A percentile compares a stretch with the other conserved stretches of the same genome.
Conservation (phyloP, 2,888 invertebrate genomes). For the Biston stratarius region DNA sequence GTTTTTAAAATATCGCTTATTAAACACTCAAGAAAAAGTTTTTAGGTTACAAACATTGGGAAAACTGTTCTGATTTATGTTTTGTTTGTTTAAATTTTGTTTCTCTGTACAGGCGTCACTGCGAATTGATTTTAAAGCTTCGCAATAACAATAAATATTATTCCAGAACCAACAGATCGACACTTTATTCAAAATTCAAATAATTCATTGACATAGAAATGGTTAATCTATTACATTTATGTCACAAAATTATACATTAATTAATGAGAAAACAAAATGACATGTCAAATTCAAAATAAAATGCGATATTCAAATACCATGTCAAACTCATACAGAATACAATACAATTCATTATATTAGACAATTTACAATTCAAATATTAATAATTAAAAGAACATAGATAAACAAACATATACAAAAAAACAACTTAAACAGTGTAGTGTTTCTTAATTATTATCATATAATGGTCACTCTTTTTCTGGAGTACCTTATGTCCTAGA, state of each 20-base stretch:
- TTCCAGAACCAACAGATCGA: background rate
- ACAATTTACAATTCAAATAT: background rate
- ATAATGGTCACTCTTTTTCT: too few species aligned
- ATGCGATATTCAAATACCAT: too few species aligned
- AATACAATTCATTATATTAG: too few species aligned
- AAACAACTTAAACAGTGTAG: background rate
- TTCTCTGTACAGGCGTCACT: slow-evolving; percentile 1
- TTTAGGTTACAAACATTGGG: background rate
- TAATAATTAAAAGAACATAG: background rate
- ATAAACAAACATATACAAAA: background rate
- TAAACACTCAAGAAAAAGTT: slow-evolving; percentile 9
- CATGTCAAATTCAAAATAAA: too few species aligned
- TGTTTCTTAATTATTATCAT: too few species aligned
- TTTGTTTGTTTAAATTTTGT: background rate
- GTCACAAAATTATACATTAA: too few species aligned
- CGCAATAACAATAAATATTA: background rate
- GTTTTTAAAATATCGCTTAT: slow-evolving; percentile 15
- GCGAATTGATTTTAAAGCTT: background rate
- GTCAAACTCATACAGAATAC: too few species aligned
- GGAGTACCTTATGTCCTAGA: too few species aligned
- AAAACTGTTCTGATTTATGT: slow-evolving; percentile 6
- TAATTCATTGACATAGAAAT: too few species aligned
- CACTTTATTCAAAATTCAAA: background rate
- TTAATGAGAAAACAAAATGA: too few species aligned
- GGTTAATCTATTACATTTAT: too few species aligned